These are phyloP conservation scores for Rhorus exstirpatorius DNA, from an alignment of 2,888 invertebrate species.

Conservation along the genomic window DNA sequence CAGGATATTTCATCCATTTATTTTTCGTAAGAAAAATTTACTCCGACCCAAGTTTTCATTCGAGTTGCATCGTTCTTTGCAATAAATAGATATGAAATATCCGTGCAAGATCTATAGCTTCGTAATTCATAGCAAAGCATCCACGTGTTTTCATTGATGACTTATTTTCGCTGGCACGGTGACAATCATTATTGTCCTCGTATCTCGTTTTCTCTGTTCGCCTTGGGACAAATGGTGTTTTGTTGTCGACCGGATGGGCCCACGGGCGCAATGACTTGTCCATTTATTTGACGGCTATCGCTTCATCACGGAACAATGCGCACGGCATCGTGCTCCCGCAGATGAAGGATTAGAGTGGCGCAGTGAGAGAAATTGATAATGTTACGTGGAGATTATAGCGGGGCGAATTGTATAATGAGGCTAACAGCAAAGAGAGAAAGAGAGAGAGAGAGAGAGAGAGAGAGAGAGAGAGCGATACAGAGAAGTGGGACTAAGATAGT, in stretches of 20 bases:
- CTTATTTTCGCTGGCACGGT: slow-evolving; percentile 24
- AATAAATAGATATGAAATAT: too few species aligned
- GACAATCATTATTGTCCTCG: slow-evolving; percentile 47
- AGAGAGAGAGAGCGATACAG: neutral
- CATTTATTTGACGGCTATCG: slow-evolving; percentile 53
- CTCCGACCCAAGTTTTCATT: neutral
- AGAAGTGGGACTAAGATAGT: slow-evolving; percentile 11
- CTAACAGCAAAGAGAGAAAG: neutral
- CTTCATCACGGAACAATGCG: slow-evolving; percentile 65
- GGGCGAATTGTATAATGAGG: slow-evolving; percentile 53
- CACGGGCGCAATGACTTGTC: slow-evolving; percentile 35
- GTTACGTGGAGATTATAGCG: slow-evolving; percentile 50
- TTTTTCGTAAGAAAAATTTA: slow-evolving; percentile 11
- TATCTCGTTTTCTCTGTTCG: slow-evolving; percentile 18
- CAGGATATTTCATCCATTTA: slow-evolving; percentile 15
- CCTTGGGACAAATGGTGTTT: slow-evolving; percentile 20
- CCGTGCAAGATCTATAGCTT: neutral
- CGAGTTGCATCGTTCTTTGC: neutral
- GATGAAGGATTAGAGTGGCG: slow-evolving; percentile 40
- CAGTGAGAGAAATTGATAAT: slow-evolving; percentile 59
- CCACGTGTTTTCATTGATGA: neutral
- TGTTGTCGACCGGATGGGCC: slow-evolving; percentile 23
- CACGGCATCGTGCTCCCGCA: slow-evolving; percentile 21
- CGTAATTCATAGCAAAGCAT: slow-evolving; percentile 1
- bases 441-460: neutral